Evolutionary conservation across 30 jellyfish, hydroid and myxozoan species (phyloP), one percentile per base, ranked within the genome.

Genomic region (Aurelia sp.): DNA sequence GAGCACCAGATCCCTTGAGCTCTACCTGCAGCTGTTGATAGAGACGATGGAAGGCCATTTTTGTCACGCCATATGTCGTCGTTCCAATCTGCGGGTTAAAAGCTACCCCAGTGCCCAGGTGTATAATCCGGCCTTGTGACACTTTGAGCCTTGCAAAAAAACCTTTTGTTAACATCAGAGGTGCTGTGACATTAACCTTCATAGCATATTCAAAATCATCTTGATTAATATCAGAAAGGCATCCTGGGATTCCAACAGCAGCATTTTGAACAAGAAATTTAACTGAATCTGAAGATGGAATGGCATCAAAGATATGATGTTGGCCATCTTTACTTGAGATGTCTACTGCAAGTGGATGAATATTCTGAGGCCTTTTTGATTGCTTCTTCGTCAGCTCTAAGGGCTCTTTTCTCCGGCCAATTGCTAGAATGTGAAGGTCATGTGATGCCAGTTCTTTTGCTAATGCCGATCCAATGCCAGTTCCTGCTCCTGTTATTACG

Each of bases 41-140:
- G 3, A 81, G 66, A 18, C 90, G 83, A 47, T 81, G 82, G 64
- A 81, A 81, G 13, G 90, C 90, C 90, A 81, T 81, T 59, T 81
- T 81, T 4, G 90, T 81, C 22, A 81, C 82, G 12, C 90, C 90
- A 68, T 81, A 81, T 8, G 90, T 81, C 13, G 90, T 64, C 18
- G 90, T 81, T 21, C 90, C 90, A 50, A 81, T 23, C 74, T 81
- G 90, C 13, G 90, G 73, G 19, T 68, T 66, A 59, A 81, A 81
- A 40, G 90, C 90, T 11, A 81, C 90, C 4, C 90, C 90, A n/a
- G 90, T 81, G 27, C 90, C 90, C 19, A 81, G 74, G 53, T 81
- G 90, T 13, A 81, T 66, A 3, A 81, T 81, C 30, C 90, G 47
- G n/a, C 90, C 90, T 51, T 68, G 19, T 20, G 73, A 51, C 35